Percentiles rank a stretch among this genome's conserved stretches.
Evolutionary conservation across 2,888 invertebrate genomes (phyloP).

Genomic region (Temnothorax rugatulus): DNA sequence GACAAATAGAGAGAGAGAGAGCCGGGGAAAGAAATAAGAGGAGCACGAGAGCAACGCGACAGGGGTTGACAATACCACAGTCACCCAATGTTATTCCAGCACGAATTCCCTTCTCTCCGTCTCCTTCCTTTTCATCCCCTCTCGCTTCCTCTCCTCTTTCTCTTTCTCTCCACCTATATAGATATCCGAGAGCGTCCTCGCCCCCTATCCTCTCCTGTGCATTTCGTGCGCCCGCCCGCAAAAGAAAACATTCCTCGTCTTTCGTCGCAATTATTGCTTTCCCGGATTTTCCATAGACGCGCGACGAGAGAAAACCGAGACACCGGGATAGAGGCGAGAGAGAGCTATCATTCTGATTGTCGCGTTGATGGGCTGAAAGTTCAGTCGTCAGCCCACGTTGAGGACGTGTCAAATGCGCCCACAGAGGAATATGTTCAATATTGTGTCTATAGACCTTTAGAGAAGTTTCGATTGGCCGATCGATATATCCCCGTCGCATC

Average conservation of each 20-base stretch:
- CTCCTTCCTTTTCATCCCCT: constrained; percentile 12
- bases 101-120: constrained; percentile 78
- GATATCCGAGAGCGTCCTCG: constrained; percentile 72
- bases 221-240: constrained; percentile 72
- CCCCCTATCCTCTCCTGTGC: constrained; percentile 48
- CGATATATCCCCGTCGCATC: neutral
- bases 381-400: constrained; percentile 31
- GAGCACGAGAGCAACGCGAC: constrained; percentile 65
- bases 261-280: constrained; percentile 78
- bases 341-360: constrained; percentile 58
- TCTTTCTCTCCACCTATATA: constrained; percentile 44
- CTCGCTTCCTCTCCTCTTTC: constrained; percentile 3
- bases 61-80: constrained; percentile 84
- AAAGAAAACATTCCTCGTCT: constrained; percentile 79
- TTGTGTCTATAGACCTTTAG: neutral
- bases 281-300: constrained; percentile 68
- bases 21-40: constrained; percentile 52
- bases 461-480: neutral
- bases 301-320: constrained; percentile 32
- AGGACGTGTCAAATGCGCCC: neutral
- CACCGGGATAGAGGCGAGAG: constrained; percentile 38
- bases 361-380: constrained; percentile 47
- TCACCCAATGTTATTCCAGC: constrained; percentile 76
- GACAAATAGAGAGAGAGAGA: constrained; percentile 48
- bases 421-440: constrained; percentile 18